Evolutionary conservation across 2,797 vertebrate species (phyloP).

Genomic region (Hemibagrus guttatus): DNA sequence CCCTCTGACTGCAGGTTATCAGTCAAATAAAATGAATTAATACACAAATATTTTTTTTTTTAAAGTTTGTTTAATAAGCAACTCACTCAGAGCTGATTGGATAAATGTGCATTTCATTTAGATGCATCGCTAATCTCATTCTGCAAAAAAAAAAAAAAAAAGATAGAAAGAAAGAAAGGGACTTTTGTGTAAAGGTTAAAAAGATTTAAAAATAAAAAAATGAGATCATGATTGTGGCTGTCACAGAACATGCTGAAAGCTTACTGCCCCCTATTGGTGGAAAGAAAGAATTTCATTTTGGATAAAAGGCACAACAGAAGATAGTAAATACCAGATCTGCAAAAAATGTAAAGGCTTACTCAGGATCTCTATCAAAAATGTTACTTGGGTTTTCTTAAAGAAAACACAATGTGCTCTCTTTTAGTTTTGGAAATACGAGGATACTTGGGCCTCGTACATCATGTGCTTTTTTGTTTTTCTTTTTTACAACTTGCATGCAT

Average conservation of each 20-base stretch:
- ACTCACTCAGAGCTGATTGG: conserved; percentile 8
- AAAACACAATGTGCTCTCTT: conserved; percentile 38
- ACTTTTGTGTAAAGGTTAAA: conserved; percentile 26
- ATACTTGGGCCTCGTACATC: conserved; percentile 3
- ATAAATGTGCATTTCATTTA: conserved; percentile 31
- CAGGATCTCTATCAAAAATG: neutral
- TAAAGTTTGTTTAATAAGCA: conserved; percentile 2
- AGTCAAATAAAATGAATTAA: conserved; percentile 25
- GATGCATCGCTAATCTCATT: conserved; percentile 23
- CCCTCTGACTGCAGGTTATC: conserved; percentile 17
- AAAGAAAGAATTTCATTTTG: conserved; percentile 21
- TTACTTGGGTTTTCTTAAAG: conserved; percentile 11
- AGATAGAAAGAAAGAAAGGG: neutral
- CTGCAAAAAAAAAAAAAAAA: neutral
- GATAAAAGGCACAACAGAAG: conserved; percentile 36
- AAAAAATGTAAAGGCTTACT: neutral
- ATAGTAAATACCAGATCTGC: neutral
- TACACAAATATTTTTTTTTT: neutral
- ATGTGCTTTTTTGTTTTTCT: neutral
- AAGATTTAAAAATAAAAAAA: neutral
- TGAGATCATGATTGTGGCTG: conserved; percentile 18
- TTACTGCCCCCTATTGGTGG: conserved; percentile 55
- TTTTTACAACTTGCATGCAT: conserved; percentile 19
- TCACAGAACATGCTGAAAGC: conserved; percentile 29
- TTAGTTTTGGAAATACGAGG: neutral